Evolutionary conservation across 2,113 vertebrate species (phyloP).

Genomic region (Genyomyrus donnyi): DNA sequence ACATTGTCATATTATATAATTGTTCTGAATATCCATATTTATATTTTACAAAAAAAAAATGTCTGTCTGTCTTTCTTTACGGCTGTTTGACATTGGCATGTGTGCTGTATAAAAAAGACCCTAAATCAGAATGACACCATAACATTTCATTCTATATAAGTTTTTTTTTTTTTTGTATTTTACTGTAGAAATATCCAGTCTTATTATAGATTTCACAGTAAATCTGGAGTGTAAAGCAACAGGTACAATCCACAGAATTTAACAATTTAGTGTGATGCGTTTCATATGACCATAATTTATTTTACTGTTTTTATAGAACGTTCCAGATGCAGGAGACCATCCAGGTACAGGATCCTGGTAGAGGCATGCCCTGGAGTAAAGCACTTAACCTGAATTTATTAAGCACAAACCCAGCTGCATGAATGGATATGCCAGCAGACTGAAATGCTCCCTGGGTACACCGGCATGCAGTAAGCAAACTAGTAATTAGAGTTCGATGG

Average conservation of each 20-base stretch:
- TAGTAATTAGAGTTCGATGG: neutral
- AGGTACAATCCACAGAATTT: neutral
- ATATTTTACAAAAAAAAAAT: neutral
- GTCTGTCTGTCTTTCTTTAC: neutral
- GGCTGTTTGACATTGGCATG: neutral
- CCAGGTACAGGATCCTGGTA: neutral
- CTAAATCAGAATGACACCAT: neutral
- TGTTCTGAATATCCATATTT: neutral
- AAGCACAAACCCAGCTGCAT: conserved; percentile 5
- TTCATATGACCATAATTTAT: neutral
- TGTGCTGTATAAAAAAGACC: neutral
- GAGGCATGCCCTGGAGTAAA: neutral
- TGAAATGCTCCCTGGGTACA: neutral
- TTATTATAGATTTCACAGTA: neutral
- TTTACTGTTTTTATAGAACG: conserved; percentile 7
- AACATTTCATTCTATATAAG: neutral
- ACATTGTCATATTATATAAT: neutral
- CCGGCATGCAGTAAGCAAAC: neutral
- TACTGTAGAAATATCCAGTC: neutral
- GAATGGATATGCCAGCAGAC: neutral
- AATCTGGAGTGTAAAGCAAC: neutral
- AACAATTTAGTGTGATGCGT: neutral
- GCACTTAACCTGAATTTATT: conserved; percentile 14
- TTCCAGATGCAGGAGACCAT: conserved; percentile 5
- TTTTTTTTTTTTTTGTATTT: neutral